Evolutionary conservation across 2,888 invertebrate species (phyloP).

Genomic region (Aspidapion aeneum): DNA sequence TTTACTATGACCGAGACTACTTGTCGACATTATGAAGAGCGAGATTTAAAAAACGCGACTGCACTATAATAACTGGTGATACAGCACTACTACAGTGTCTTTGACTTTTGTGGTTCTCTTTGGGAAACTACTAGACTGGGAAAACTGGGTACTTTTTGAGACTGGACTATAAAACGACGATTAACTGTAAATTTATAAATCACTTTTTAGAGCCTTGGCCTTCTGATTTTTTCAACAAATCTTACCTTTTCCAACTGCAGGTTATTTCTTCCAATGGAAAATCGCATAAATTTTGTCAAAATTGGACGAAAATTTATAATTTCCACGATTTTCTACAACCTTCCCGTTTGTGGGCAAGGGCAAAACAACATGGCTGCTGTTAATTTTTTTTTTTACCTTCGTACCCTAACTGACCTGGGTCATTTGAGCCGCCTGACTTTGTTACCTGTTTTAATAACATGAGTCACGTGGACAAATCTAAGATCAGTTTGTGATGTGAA

Average conservation of each 20-base stretch:
- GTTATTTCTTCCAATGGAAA: not conserved
- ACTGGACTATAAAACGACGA: no score
- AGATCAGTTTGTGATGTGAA: not conserved
- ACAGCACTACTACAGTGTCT: not conserved
- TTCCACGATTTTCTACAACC: not conserved
- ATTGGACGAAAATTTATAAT: not conserved
- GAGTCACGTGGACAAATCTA: not conserved
- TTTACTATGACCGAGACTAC: not conserved
- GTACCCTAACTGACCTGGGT: not conserved
- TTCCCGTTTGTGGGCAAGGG: not conserved
- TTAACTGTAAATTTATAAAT: no score
- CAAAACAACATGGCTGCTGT: not conserved
- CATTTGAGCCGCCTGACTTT: not conserved
- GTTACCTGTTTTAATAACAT: not conserved
- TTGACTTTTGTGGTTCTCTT: not conserved
- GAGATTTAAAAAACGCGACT: not conserved
- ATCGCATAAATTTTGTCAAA: not conserved
- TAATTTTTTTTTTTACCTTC: not conserved
- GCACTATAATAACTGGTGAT: not conserved
- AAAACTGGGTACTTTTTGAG: not conserved
- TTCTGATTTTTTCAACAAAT: not conserved
- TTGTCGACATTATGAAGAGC: not conserved
- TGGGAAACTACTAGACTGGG: not conserved
- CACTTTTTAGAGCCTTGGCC: no score
- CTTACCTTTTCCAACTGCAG: not conserved